These are phyloP conservation scores for Harpalus rubripes DNA, from an alignment of 2,888 invertebrate species.

Conservation along the genomic window DNA sequence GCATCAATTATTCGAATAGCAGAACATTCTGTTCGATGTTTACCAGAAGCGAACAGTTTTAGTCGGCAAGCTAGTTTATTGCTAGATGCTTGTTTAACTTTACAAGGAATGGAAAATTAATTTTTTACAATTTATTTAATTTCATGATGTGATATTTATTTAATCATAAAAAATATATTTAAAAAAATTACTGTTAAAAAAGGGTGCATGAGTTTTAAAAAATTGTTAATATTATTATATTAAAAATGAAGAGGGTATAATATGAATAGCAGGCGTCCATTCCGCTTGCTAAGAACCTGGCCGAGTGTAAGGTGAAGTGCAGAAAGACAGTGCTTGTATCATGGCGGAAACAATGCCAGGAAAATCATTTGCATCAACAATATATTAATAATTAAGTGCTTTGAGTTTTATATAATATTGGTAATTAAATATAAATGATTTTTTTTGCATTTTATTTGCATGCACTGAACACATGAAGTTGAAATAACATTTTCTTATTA, in stretches of 20 bases:
- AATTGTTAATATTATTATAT: conserved; percentile 11
- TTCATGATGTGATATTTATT: conserved; percentile 3
- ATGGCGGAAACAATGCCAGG: no score
- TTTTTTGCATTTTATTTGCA: neutral
- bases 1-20: conserved; percentile 75
- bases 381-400: conserved; percentile 1
- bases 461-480: no score
- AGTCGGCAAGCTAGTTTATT: conserved; percentile 78
- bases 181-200: no score
- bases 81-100: conserved; percentile 77
- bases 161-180: no score
- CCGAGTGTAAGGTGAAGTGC: no score
- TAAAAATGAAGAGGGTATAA: no score
- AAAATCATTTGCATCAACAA: neutral
- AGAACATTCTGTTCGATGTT: conserved; percentile 76
- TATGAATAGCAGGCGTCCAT: no score
- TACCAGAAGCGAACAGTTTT: conserved; percentile 76
- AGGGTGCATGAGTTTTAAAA: neutral
- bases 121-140: conserved; percentile 33
- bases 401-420: neutral
- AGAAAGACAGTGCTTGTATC: no score
- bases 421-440: neutral
- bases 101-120: conserved; percentile 72
- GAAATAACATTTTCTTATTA: no score
- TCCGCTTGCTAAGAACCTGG: no score